These are phyloP conservation scores for Dallia pectoralis DNA, from an alignment of 2,797 vertebrate species.

Conservation along the genomic window DNA sequence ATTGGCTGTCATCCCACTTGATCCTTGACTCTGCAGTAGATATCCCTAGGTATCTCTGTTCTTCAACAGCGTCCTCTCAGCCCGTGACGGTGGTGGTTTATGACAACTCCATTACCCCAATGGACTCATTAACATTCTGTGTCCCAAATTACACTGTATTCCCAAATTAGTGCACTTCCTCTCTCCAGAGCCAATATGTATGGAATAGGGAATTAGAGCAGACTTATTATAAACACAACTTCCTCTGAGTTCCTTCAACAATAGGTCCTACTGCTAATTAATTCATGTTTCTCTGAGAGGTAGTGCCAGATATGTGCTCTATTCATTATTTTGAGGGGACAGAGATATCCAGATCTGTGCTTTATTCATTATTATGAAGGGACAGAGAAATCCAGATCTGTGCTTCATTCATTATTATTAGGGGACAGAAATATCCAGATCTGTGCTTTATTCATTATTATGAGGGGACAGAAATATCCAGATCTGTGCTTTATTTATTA, in stretches of 20 bases:
- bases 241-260: constrained; percentile 45
- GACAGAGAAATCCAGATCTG: too few relatives aligned
- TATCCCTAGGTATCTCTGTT: neutral
- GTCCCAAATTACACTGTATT: neutral
- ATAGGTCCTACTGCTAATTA: constrained; percentile 45
- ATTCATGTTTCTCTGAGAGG: constrained; percentile 40
- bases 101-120: constrained; percentile 12
- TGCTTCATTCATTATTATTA: too few relatives aligned
- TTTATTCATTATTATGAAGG: too few relatives aligned
- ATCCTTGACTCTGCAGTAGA: too few relatives aligned
- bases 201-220: neutral
- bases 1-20: constrained; percentile 9
- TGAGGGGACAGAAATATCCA: too few relatives aligned
- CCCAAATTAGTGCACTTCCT: neutral
- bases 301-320: too few relatives aligned
- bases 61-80: constrained; percentile 16
- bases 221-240: constrained; percentile 47
- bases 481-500: too few relatives aligned
- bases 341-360: too few relatives aligned
- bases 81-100: constrained; percentile 18
- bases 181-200: neutral
- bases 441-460: too few relatives aligned
- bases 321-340: too few relatives aligned
- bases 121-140: neutral
- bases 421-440: too few relatives aligned